Conservation (phyloP, 2,797 vertebrate species). For the Eulemur mongoz region DNA sequence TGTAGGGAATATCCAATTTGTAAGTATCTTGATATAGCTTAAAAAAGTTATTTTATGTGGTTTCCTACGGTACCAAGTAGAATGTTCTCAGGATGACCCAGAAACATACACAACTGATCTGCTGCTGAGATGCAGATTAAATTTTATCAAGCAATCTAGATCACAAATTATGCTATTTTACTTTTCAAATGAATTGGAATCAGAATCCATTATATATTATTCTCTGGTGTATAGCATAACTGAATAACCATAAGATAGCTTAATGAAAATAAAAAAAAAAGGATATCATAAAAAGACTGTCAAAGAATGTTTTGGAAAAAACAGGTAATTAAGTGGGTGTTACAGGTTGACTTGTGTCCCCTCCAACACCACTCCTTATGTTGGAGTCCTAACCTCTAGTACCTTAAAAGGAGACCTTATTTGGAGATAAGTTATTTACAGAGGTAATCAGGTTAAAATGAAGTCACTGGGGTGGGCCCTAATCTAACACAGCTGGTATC, state of each 20-base stretch:
- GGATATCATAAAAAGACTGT: background rate
- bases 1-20: background rate
- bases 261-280: constrained; percentile 2
- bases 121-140: constrained; percentile 41
- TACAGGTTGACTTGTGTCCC: background rate
- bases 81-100: background rate
- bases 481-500: background rate
- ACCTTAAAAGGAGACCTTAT: constrained; percentile 28
- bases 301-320: constrained; percentile 16
- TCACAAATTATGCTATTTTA: background rate
- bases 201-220: background rate
- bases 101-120: constrained; percentile 45
- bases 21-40: background rate
- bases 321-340: background rate
- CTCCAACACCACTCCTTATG: background rate
- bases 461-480: background rate
- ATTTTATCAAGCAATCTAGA: constrained; percentile 44
- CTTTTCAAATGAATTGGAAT: constrained; percentile 6
- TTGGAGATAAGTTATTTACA: background rate
- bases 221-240: background rate
- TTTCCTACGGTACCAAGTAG: background rate
- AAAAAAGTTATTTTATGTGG: background rate
- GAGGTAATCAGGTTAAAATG: constrained; percentile 3
- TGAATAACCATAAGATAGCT: background rate
- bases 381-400: background rate